phyloP scores from a whole-genome alignment of 2,113 vertebrate species.

The Brachionichthys hirsutus region DNA sequence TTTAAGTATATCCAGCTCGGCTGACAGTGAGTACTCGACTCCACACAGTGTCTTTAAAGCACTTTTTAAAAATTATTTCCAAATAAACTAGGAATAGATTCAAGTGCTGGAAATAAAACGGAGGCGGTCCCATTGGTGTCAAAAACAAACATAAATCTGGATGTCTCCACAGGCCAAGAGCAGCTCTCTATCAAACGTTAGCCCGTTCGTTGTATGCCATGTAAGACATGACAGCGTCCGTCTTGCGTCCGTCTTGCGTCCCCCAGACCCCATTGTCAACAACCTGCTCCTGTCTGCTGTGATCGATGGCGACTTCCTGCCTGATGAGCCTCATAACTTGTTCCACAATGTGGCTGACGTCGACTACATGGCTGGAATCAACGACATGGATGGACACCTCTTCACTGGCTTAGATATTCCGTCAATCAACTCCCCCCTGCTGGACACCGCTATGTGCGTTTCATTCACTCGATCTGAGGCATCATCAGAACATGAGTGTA shows the following conservation, averaged over 20 bases:
- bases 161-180: not conserved
- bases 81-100: not conserved
- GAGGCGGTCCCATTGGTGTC: too few species aligned
- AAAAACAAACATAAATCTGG: not conserved
- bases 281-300: conserved; percentile 81
- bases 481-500: not conserved
- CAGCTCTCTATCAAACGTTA: not conserved
- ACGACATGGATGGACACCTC: conserved; percentile 90
- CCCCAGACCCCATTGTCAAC: conserved; percentile 78
- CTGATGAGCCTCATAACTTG: conserved; percentile 79
- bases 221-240: too few species aligned
- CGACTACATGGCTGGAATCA: conserved; percentile 86
- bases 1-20: conserved; percentile 49
- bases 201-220: not conserved
- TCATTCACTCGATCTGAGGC: not conserved
- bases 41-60: not conserved
- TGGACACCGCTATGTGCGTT: conserved; percentile 76
- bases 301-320: conserved; percentile 90
- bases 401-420: conserved; percentile 82
- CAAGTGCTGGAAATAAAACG: too few species aligned
- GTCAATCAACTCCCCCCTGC: conserved; percentile 71
- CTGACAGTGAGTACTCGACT: conserved; percentile 65
- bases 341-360: conserved; percentile 84
- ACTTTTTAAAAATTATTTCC: not conserved
- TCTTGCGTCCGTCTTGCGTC: not conserved